phyloP scores from a whole-genome alignment of 2,888 invertebrate species.

The Drosophila mulleri region DNA sequence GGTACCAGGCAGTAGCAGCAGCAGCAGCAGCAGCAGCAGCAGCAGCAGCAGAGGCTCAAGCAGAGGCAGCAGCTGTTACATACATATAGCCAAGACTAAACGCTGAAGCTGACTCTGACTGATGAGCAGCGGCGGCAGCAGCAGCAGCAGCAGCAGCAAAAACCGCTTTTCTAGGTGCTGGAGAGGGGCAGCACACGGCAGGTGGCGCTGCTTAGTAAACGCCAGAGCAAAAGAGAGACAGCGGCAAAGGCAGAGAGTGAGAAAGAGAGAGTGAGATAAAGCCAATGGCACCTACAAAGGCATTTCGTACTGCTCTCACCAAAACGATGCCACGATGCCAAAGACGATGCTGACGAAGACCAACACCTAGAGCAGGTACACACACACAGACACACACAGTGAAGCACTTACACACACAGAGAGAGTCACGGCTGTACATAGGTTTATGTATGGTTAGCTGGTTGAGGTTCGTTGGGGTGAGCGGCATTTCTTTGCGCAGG shows the following conservation, averaged over 20 bases:
- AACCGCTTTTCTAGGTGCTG: neutral
- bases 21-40: conserved; percentile 19
- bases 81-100: conserved; percentile 35
- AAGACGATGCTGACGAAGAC: conserved; percentile 55
- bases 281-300: conserved; percentile 63
- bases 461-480: conserved; percentile 45
- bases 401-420: conserved; percentile 7
- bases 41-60: conserved; percentile 7
- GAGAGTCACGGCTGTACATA: conserved; percentile 48
- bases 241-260: neutral
- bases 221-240: conserved; percentile 49
- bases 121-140: conserved; percentile 33
- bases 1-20: conserved; percentile 41
- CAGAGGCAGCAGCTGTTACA: conserved; percentile 31
- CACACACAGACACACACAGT: conserved; percentile 20
- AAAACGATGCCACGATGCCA: conserved; percentile 32
- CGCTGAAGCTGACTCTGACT: conserved; percentile 39
- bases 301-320: conserved; percentile 46
- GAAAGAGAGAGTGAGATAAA: conserved; percentile 43
- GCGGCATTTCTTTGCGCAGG: conserved; percentile 81
- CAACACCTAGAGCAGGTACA: conserved; percentile 74
- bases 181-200: conserved; percentile 52
- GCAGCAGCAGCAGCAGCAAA: neutral
- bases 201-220: conserved; percentile 48
- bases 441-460: conserved; percentile 47